Evolutionary conservation across 2,113 vertebrate genomes (phyloP).

Genomic region (Tympanuchus pallidicinctus): DNA sequence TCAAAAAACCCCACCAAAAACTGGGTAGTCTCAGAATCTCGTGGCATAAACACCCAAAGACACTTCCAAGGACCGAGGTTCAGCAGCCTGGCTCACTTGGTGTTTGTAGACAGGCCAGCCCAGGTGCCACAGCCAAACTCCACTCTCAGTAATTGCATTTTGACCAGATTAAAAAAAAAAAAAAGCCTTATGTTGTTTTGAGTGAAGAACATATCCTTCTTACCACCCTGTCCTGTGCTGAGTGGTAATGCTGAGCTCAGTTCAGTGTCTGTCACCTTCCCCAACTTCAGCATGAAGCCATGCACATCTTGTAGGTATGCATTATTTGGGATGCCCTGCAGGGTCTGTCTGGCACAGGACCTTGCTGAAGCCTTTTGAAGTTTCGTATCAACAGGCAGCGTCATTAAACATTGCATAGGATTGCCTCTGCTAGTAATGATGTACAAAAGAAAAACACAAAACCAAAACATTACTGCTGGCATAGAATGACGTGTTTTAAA

Average conservation of each 20-base stretch:
- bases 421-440: neutral
- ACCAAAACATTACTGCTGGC: neutral
- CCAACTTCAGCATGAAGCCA: neutral
- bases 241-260: accelerated
- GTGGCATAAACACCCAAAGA: neutral
- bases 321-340: accelerated
- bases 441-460: neutral
- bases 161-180: neutral
- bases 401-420: too few relatives aligned
- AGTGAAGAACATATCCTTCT: neutral
- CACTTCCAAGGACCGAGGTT: neutral
- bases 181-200: neutral
- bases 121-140: neutral
- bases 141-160: neutral
- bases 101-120: neutral
- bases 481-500: accelerated
- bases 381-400: too few relatives aligned
- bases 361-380: too few relatives aligned
- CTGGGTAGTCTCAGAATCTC: neutral
- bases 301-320: neutral
- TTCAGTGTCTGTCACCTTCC: neutral
- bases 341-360: neutral
- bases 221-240: neutral
- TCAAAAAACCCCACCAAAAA: neutral
- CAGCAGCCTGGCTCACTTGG: neutral